Evolutionary conservation across 2,797 vertebrate genomes (phyloP).

Genomic region (Tolypeutes matacus): DNA sequence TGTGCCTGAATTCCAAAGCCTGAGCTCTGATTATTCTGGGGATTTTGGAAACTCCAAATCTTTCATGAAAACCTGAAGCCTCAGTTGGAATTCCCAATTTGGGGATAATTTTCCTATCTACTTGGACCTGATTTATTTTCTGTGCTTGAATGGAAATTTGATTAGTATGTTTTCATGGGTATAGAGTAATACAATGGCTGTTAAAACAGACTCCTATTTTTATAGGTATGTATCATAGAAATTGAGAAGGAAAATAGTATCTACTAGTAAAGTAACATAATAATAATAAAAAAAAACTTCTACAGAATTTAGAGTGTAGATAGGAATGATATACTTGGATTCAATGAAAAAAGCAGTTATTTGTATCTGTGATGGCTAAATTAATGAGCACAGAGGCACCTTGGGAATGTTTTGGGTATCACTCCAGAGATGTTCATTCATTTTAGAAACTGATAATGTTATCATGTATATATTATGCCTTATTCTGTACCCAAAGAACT

Average conservation of each 20-base stretch:
- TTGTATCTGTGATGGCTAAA: background rate
- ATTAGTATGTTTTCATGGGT: background rate
- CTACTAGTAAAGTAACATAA: constrained; percentile 1
- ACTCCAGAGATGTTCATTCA: background rate
- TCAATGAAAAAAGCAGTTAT: background rate
- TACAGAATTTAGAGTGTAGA: background rate
- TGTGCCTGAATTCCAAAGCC: background rate
- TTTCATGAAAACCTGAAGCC: background rate
- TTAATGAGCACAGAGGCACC: too few species aligned
- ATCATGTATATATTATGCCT: background rate
- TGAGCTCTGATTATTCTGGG: background rate
- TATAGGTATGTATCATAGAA: background rate
- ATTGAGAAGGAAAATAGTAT: background rate
- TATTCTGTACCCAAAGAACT: constrained; percentile 21
- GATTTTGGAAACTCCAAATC: background rate
- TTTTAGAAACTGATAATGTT: constrained; percentile 4
- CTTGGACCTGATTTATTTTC: background rate
- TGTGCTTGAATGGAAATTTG: background rate
- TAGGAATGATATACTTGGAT: background rate
- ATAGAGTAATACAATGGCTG: background rate
- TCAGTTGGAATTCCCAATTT: background rate
- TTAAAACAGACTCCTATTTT: background rate
- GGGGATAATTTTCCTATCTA: background rate
- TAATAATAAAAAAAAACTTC: background rate
- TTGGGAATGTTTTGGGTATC: background rate